phyloP scores from a whole-genome alignment of 2,888 invertebrate species.

The Rhopalosiphum nymphaeae region DNA sequence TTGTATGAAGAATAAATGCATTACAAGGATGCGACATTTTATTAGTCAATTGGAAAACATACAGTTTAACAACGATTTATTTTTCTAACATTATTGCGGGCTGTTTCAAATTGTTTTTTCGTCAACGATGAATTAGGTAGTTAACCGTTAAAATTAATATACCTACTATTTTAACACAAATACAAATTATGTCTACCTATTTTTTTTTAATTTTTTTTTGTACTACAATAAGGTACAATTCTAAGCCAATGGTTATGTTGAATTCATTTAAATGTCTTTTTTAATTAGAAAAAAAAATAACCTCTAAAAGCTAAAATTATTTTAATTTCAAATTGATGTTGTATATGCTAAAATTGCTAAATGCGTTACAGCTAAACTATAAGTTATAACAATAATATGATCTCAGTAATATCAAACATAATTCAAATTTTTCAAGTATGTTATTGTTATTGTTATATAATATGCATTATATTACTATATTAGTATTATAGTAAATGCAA shows the following conservation, averaged over 20 bases:
- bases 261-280: not conserved
- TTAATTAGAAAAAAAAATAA: not conserved
- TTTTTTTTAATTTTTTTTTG: not conserved
- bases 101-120: not conserved
- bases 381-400: not conserved
- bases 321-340: not conserved
- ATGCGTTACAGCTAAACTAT: not conserved
- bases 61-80: not conserved
- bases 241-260: not conserved
- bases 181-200: not conserved
- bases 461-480: not conserved
- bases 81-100: not conserved
- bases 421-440: not conserved
- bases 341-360: not conserved
- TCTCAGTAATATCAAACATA: not conserved
- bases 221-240: not conserved
- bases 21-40: conserved; percentile 1
- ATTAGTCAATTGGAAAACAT: conserved; percentile 7
- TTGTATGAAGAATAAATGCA: conserved; percentile 31
- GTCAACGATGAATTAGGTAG: not conserved
- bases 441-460: too few species aligned
- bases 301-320: not conserved
- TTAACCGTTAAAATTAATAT: not conserved
- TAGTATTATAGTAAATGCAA: not conserved
- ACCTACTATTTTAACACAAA: not conserved